Base-by-base conservation (phyloP, 2,113 vertebrate species). In the Oxyruncus cristatus region DNA sequence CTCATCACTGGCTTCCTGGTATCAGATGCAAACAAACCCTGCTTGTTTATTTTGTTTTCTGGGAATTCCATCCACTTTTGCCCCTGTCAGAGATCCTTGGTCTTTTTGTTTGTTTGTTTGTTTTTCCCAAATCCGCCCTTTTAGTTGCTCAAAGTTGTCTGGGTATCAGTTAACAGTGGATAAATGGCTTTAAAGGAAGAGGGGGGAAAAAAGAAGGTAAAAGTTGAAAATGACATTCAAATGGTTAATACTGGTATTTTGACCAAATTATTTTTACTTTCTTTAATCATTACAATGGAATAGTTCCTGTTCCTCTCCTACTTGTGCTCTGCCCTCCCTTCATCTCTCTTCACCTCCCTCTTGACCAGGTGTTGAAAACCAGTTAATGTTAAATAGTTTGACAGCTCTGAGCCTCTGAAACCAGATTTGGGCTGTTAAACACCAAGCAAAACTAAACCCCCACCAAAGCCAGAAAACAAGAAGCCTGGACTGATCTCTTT, bases 261-360 rank as follows among this genome's bases (percentile, higher is more conserved):
- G 50, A 75, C 16, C 12, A 15, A 6, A 26, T 61, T 53, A 28
- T 79, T 83, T 82, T 83, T 75, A 11, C 42, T 9, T 7, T 5
- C 37, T 75, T 79, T 32, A n/a, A 20, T 55, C 2, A 10, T 35
- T 52, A 26, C 2, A 56, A 0, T 30, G 14, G 35, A 72, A 21
- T 71, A 56, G 4, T 42, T 76, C 15, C 2, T 50, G 6, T 28
- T 72, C 2, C 3, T 52, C 23, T 66, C 12, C 15, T 79, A 4
- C 23, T 3, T 16, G 4, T 58, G 46, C 26, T 32, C 22, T 91
- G 32, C 6, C 3, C 7, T 20, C 2, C 3, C 12, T 30, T 28
- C 20, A 12, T 47, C 16, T 42, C 35, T 44, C 5, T 32, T 63
- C 39, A 8, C 4, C 6, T 23, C 8, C 0, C 0, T 32, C 27